Percentiles rank a stretch among this genome's conserved stretches.
Evolutionary conservation across 2,797 vertebrate genomes (phyloP).

Genomic region (Tamandua tetradactyla): DNA sequence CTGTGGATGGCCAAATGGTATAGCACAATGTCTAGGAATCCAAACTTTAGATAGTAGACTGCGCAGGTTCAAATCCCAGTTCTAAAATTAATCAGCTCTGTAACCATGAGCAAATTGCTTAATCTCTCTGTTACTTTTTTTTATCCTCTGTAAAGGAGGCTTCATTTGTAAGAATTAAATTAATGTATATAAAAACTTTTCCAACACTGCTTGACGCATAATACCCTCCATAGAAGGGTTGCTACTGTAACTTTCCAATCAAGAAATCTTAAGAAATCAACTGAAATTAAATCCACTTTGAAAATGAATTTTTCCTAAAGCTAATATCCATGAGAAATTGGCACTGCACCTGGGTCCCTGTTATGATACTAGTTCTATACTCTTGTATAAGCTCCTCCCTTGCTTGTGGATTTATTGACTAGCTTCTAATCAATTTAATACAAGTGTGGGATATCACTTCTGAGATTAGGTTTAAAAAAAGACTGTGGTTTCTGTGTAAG

Average conservation of each 20-base stretch:
- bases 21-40: background rate
- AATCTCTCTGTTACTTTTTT: background rate
- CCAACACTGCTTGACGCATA: background rate
- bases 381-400: background rate
- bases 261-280: background rate
- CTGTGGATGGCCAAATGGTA: background rate
- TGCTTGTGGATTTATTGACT: background rate
- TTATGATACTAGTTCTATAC: background rate
- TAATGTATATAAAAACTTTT: background rate
- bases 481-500: background rate
- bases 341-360: background rate
- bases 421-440: background rate
- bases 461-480: background rate
- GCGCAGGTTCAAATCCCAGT: background rate
- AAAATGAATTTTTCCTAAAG: background rate
- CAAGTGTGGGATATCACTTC: background rate
- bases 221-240: background rate
- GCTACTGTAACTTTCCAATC: background rate
- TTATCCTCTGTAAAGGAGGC: background rate
- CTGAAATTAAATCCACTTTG: background rate
- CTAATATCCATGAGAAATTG: background rate
- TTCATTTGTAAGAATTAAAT: conserved; percentile 1
- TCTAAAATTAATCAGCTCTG: background rate
- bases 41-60: background rate
- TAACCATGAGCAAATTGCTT: background rate